These are phyloP conservation scores for Ridgeia piscesae DNA, from an alignment of 1,140 invertebrate genomes.

Conservation along the genomic window DNA sequence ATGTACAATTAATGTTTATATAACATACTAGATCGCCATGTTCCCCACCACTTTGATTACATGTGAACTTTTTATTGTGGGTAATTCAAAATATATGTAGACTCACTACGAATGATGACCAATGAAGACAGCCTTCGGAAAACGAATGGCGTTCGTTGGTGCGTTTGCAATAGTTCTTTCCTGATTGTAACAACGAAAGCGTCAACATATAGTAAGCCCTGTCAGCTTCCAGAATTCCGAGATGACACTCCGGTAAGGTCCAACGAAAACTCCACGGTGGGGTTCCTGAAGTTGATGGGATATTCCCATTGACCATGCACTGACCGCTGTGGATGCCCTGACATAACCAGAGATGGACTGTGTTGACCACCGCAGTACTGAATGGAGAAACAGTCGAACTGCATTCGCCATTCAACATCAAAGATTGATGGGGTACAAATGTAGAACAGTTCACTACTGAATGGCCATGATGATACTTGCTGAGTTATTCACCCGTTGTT, in stretches of 20 bases:
- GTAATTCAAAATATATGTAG: background rate
- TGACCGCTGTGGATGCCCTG: background rate
- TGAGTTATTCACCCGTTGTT: background rate
- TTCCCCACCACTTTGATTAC: background rate
- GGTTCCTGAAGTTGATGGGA: background rate
- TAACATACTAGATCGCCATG: background rate
- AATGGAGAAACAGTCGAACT: background rate
- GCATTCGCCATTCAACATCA: background rate
- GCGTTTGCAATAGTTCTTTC: too few relatives aligned
- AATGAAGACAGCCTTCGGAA: background rate
- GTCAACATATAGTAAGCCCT: background rate
- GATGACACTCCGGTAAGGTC: background rate
- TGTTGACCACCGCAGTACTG: background rate
- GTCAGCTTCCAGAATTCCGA: background rate
- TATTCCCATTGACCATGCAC: background rate
- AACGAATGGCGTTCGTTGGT: too few relatives aligned
- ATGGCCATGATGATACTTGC: background rate
- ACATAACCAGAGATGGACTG: background rate
- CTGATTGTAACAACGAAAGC: background rate
- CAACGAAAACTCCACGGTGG: too few relatives aligned
- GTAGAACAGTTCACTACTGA: background rate
- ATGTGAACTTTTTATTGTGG: background rate
- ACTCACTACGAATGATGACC: background rate
- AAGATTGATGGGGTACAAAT: background rate
- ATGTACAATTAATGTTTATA: background rate